These are phyloP conservation scores for Pseudomyrmex pallidus DNA, from an alignment of 1,140 invertebrate genomes.

Conservation along the genomic window DNA sequence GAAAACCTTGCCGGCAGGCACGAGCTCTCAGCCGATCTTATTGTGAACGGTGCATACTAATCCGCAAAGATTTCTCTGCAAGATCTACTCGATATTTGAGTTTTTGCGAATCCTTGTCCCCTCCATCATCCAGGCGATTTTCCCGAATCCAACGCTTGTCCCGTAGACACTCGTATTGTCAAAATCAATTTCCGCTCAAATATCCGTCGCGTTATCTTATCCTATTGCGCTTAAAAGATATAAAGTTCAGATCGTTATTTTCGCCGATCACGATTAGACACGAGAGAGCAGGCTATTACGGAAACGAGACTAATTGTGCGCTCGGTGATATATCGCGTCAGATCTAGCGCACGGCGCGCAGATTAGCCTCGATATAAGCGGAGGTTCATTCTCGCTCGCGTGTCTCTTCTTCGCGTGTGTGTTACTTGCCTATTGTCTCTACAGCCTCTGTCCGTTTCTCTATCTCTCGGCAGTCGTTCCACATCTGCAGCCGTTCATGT, in stretches of 20 bases:
- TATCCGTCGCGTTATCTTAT: slow-evolving; percentile 18
- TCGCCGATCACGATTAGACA: not conserved
- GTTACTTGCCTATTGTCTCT: slow-evolving; percentile 80
- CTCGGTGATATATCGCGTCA: not conserved
- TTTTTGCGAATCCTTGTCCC: slow-evolving; percentile 83
- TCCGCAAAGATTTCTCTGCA: slow-evolving; percentile 28
- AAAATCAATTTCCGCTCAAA: slow-evolving; percentile 41
- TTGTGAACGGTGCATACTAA: slow-evolving; percentile 89
- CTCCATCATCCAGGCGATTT: slow-evolving; percentile 2
- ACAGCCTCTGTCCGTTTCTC: slow-evolving; percentile 83
- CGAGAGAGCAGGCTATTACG: slow-evolving; percentile 17
- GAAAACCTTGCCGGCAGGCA: slow-evolving; percentile 90
- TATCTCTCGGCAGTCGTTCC: slow-evolving; percentile 81
- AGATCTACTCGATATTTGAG: slow-evolving; percentile 82
- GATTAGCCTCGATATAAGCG: not conserved
- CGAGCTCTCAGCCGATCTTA: slow-evolving; percentile 87
- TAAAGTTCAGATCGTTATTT: no score
- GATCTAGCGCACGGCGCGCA: not conserved
- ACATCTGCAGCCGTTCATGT: slow-evolving; percentile 83
- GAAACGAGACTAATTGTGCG: not conserved
- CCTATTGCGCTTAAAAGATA: no score
- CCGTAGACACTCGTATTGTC: not conserved
- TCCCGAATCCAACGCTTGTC: not conserved
- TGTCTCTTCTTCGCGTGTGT: slow-evolving; percentile 28
- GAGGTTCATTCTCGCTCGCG: slow-evolving; percentile 23